Conservation (phyloP, 2,113 vertebrate genomes). For the Microcebus ravelobensis region DNA sequence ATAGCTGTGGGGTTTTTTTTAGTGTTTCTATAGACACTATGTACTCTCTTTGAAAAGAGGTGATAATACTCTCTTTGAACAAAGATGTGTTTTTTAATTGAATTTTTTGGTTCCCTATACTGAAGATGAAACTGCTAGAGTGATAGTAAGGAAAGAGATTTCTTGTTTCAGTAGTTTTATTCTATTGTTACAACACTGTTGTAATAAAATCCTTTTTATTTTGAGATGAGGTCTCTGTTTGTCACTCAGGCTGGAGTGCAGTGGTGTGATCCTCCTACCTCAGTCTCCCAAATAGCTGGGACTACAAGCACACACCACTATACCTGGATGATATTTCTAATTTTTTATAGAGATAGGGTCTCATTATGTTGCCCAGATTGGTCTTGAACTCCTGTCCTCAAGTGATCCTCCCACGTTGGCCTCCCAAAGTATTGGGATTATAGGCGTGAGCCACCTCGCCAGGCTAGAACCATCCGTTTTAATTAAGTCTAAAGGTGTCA, state of each 20-base stretch:
- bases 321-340: too few species aligned
- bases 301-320: too few species aligned
- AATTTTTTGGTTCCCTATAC: neutral
- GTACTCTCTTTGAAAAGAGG: neutral
- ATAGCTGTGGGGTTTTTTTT: neutral
- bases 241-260: too few species aligned
- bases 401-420: too few species aligned
- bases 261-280: too few species aligned
- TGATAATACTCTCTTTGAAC: neutral
- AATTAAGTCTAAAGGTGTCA: neutral
- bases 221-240: too few species aligned
- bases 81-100: conserved; percentile 9
- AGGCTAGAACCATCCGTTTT: neutral
- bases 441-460: too few species aligned
- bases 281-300: too few species aligned
- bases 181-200: neutral
- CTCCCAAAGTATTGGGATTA: too few species aligned
- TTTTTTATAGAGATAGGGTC: too few species aligned
- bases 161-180: neutral
- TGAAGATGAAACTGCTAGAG: conserved; percentile 16
- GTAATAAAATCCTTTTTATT: neutral
- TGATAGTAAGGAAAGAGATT: neutral
- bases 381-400: too few species aligned
- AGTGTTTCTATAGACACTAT: neutral
- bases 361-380: too few species aligned